phyloP scores from a whole-genome alignment of 2,113 vertebrate genomes.

The Arvicanthis niloticus region DNA sequence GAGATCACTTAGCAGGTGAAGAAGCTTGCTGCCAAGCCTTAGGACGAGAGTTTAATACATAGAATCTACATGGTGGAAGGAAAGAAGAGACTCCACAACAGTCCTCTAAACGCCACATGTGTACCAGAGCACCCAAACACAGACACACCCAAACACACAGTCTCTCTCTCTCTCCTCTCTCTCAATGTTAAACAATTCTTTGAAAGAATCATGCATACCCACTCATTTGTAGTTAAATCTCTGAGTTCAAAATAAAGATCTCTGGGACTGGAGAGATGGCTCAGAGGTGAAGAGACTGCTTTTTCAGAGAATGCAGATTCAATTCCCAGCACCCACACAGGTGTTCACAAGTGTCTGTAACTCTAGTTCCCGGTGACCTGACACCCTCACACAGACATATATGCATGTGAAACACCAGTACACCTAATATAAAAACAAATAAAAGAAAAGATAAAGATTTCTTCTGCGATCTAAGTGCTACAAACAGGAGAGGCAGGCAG shows the following conservation, averaged over 20 bases:
- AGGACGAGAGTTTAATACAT: no score
- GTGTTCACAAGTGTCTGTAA: not conserved
- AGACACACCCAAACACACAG: no score
- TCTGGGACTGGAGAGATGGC: not conserved
- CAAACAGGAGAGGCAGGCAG: not conserved
- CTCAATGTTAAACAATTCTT: not conserved
- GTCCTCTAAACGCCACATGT: not conserved
- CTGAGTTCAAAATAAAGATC: not conserved
- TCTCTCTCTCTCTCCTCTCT: not conserved
- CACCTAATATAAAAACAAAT: not conserved
- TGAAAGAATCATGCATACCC: not conserved
- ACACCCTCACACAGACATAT: not conserved
- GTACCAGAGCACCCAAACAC: not conserved
- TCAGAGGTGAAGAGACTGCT: no score
- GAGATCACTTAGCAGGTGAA: not conserved
- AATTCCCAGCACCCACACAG: no score
- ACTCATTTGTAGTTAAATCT: constrained; percentile 38
- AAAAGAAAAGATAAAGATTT: constrained; percentile 3
- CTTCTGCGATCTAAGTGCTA: not conserved
- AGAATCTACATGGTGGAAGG: not conserved
- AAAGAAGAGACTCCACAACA: not conserved
- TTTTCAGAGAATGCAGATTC: no score
- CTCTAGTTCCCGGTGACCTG: not conserved
- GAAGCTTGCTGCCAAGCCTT: not conserved
- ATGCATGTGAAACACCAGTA: not conserved